phyloP scores from a whole-genome alignment of 1,140 invertebrate genomes.

The Drosophila tropicalis region DNA sequence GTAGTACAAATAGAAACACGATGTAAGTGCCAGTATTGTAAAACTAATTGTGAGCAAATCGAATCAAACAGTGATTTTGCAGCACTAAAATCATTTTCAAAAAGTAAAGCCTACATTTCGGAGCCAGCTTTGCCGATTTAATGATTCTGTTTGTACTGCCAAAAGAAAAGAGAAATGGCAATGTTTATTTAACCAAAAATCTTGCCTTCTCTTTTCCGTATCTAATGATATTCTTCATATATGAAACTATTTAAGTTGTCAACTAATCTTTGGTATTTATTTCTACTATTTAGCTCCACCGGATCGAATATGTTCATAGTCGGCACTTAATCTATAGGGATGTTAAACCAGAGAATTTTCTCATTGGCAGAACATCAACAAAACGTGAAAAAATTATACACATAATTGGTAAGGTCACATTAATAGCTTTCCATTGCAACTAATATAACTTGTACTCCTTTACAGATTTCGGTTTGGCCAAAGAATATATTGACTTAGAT shows the following conservation, averaged over 20 bases:
- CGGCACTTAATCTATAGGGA: conserved; percentile 99
- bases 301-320: conserved; percentile 99
- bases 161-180: conserved; percentile 4
- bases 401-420: conserved; percentile 91
- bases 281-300: conserved; percentile 88
- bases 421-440: neutral
- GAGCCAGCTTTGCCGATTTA: neutral
- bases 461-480: conserved; percentile 99
- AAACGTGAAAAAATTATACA: conserved; percentile 99
- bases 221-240: no score
- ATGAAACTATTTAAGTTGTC: no score
- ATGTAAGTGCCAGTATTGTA: neutral
- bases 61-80: neutral
- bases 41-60: no score
- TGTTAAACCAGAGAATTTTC: conserved; percentile 99
- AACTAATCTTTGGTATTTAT: conserved; percentile 39
- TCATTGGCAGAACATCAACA: conserved; percentile 98
- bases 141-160: neutral
- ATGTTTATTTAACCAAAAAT: conserved; percentile 12
- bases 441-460: conserved; percentile 24
- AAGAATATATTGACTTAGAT: conserved; percentile 99
- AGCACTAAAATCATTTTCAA: neutral
- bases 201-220: conserved; percentile 24
- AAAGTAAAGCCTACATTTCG: neutral
- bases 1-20: neutral